Percentiles rank a stretch among this genome's conserved stretches.
Conservation (phyloP, 2,888 invertebrate genomes). For the Branchipolynoe longqiensis region DNA sequence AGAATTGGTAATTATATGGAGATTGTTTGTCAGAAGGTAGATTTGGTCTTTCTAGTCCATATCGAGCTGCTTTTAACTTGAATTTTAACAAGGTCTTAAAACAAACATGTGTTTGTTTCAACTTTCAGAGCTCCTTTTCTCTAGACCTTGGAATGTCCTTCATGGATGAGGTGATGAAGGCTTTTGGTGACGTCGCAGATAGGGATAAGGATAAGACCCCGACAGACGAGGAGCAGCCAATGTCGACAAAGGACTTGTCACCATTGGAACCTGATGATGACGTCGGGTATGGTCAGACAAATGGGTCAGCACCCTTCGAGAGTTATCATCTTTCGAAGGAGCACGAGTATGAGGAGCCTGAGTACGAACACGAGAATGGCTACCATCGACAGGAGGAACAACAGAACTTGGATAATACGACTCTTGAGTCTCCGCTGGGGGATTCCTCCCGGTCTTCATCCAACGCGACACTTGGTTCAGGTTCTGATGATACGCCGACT, state of each 20-base stretch:
- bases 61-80: too few species aligned
- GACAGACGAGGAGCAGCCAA: constrained; percentile 1
- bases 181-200: constrained; percentile 31
- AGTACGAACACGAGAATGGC: constrained; percentile 13
- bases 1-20: too few species aligned
- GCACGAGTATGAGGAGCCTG: constrained; percentile 78
- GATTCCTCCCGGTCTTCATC: constrained; percentile 34
- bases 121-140: constrained; percentile 57
- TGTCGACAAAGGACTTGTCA: neutral
- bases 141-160: constrained; percentile 89
- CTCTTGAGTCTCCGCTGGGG: neutral
- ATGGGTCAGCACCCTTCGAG: neutral
- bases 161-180: constrained; percentile 92
- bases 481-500: constrained; percentile 22
- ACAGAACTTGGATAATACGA: constrained; percentile 14
- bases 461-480: constrained; percentile 5
- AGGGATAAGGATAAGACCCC: constrained; percentile 24
- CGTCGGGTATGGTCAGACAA: neutral
- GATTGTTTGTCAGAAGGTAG: too few species aligned
- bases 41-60: too few species aligned
- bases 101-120: too few species aligned
- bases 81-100: too few species aligned
- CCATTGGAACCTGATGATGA: neutral
- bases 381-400: constrained; percentile 61
- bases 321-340: constrained; percentile 82